Evolutionary conservation across 2,797 vertebrate genomes (phyloP).

Genomic region (Dendrocincla fuliginosa): DNA sequence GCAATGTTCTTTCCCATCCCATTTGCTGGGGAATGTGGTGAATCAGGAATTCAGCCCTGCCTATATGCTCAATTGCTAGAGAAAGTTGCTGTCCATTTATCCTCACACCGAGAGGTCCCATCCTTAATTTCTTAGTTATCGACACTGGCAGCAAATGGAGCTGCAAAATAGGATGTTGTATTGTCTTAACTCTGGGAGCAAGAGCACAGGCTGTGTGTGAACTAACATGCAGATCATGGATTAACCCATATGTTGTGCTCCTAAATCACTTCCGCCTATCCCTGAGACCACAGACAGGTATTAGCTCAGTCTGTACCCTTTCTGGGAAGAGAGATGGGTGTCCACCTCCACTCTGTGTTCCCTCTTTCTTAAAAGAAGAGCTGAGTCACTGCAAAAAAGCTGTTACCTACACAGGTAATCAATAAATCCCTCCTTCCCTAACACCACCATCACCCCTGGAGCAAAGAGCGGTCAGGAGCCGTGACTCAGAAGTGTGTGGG

Average conservation of each 20-base stretch:
- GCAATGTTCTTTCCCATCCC: neutral
- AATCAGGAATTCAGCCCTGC: neutral
- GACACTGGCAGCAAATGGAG: neutral
- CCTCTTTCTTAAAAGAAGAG: neutral
- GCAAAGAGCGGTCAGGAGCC: neutral
- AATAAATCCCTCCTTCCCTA: neutral
- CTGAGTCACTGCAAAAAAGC: neutral
- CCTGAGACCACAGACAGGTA: neutral
- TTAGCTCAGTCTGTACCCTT: neutral
- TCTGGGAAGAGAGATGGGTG: neutral
- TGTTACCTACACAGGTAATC: neutral
- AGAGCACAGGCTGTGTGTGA: neutral
- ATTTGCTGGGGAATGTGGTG: neutral
- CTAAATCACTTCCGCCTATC: neutral
- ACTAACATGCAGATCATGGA: neutral
- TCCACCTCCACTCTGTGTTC: neutral
- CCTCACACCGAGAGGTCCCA: neutral
- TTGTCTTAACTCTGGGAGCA: neutral
- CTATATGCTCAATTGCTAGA: neutral
- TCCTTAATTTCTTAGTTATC: neutral
- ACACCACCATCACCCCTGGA: neutral
- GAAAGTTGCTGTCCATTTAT: neutral
- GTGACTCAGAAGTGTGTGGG: conserved; percentile 19
- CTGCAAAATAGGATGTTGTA: neutral
- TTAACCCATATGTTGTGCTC: neutral